Evolutionary conservation across 1,140 invertebrate species (phyloP).

Genomic region (Penaeus chinensis): DNA sequence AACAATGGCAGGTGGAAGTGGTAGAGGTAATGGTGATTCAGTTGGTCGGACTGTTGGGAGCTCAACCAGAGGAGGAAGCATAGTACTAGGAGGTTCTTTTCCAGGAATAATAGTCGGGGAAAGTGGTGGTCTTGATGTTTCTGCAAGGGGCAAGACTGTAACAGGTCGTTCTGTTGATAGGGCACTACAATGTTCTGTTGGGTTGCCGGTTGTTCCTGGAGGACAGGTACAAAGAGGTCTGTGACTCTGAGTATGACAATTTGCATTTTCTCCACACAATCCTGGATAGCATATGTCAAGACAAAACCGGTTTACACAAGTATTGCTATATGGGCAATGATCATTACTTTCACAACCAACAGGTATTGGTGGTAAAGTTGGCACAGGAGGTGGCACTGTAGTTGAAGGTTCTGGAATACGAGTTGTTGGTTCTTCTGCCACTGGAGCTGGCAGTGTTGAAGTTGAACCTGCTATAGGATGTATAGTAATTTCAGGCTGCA

Average conservation of each 20-base stretch:
- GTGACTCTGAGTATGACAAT: slow-evolving; percentile 83
- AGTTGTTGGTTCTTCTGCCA: slow-evolving; percentile 29
- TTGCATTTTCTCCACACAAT: slow-evolving; percentile 81
- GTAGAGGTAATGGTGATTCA: neutral
- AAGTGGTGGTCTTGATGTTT: neutral
- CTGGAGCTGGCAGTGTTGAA: slow-evolving; percentile 21
- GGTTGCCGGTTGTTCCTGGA: slow-evolving; percentile 74
- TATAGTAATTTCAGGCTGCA: slow-evolving; percentile 24
- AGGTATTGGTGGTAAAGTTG: neutral
- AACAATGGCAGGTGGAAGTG: slow-evolving; percentile 23
- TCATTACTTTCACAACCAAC: slow-evolving; percentile 80
- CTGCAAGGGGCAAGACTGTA: slow-evolving; percentile 21
- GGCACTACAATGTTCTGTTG: slow-evolving; percentile 35
- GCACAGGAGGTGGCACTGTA: slow-evolving; percentile 10
- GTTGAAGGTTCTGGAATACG: slow-evolving; percentile 29
- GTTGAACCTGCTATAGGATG: slow-evolving; percentile 24
- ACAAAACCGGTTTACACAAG: slow-evolving; percentile 83
- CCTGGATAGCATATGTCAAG: slow-evolving; percentile 77
- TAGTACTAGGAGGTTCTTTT: slow-evolving; percentile 12
- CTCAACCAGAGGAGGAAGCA: slow-evolving; percentile 33
- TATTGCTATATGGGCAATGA: slow-evolving; percentile 84
- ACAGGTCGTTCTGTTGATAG: slow-evolving; percentile 68
- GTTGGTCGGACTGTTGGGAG: slow-evolving; percentile 18
- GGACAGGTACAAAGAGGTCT: slow-evolving; percentile 85
- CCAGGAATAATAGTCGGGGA: slow-evolving; percentile 25